phyloP scores from a whole-genome alignment of 2,888 invertebrate genomes.

The Tanypteryx hageni region DNA sequence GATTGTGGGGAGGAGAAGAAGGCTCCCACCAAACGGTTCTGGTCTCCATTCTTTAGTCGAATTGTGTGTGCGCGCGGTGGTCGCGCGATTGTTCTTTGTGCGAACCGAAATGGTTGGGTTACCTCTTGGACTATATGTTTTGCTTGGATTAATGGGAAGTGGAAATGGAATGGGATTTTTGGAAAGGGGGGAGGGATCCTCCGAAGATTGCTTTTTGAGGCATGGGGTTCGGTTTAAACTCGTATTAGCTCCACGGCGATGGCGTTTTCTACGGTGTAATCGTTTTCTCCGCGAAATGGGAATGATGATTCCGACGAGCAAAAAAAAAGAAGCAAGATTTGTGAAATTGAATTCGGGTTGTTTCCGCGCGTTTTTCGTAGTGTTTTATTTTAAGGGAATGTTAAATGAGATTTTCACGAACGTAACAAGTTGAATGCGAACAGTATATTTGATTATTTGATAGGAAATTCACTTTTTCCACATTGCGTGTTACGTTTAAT shows the following conservation, averaged over 20 bases:
- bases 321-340: too few relatives aligned
- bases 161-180: background rate
- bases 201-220: conserved; percentile 19
- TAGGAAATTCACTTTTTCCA: too few relatives aligned
- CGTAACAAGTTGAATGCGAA: too few relatives aligned
- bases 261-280: background rate
- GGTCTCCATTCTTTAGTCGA: background rate
- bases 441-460: too few relatives aligned
- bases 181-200: background rate
- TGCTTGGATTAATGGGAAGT: conserved; percentile 9
- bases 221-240: background rate
- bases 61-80: background rate
- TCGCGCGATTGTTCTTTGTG: background rate
- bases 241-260: background rate
- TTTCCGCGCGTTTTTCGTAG: too few relatives aligned
- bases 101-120: background rate
- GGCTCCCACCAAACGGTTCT: background rate
- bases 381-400: too few relatives aligned
- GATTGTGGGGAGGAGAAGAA: background rate
- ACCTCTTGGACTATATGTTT: conserved; percentile 15
- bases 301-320: background rate
- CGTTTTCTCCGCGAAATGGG: background rate
- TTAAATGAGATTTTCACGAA: too few relatives aligned
- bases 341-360: too few relatives aligned
- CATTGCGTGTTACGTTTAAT: too few relatives aligned